Evolutionary conservation across 23 tunicate species (phyloP), one percentile per base, ranked within the genome.

Genomic region (Halocynthia aurantium): DNA sequence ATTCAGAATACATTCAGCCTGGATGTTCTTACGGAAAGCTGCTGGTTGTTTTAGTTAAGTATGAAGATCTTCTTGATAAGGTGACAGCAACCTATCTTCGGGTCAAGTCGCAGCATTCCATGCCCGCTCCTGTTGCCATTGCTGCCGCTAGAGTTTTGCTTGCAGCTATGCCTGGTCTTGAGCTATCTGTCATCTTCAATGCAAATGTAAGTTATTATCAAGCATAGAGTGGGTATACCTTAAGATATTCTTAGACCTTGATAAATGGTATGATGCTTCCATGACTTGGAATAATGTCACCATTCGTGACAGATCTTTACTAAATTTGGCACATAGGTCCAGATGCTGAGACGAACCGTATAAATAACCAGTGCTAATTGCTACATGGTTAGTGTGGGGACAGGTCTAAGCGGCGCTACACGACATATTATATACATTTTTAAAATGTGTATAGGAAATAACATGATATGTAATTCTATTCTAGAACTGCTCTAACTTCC

Each of bases 121-220:
- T 54, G 18, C 60, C 67, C 5, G 52, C 51, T 19, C 72, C 19
- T 11, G 62, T 10, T 53, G 12, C 22, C 7, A 10, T 78, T 52
- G 96, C 78, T 22, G 74, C 96, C 8, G 85, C 96, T 56, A 75
- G 88, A 22, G 71, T 84, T 18, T 57, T 84, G 7, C 61, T 89
- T 10, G 85, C 75, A 0, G 77, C 86, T 20, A 68, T 89, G 80
- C 88, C 88, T 7, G 96, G 96, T 19, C 73, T 89, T 8, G 96
- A 89, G 71, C 77, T 71, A 8, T 56, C 53, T 22, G 82, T 75
- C 56, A 69, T 87, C 15, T 87, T 87, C 62, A 67, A 75, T 21
- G 76, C 76, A 20, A 86, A 81, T 76, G 87, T 83, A 50, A 55
- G 76, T 6, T 50, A 31, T 11, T n/a, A 31, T 1, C 44, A 31